Percentiles rank a stretch among this genome's conserved stretches.
Conservation (phyloP, 2,113 vertebrate species). For the Pomatorhinus ruficollis region DNA sequence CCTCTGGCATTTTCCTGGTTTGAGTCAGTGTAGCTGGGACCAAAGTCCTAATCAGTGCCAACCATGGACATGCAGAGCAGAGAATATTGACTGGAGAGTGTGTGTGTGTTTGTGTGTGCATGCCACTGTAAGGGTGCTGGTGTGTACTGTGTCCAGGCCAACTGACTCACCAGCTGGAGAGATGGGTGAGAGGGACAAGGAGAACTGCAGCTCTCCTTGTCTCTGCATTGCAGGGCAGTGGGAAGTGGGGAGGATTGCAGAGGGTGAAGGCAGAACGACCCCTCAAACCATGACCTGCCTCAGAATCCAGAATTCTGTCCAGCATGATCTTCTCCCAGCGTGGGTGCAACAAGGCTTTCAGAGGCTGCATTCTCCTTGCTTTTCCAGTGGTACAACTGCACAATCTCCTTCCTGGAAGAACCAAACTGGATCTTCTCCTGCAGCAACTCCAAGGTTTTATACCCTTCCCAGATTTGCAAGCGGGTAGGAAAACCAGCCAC, state of each 20-base stretch:
- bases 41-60: background rate
- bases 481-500: background rate
- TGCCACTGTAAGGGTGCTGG: background rate
- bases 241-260: background rate
- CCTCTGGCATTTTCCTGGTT: background rate
- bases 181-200: background rate
- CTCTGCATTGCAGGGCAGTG: background rate
- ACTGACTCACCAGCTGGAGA: background rate
- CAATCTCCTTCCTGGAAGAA: background rate
- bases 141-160: background rate
- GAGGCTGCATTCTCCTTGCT: background rate
- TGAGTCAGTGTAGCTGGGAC: background rate
- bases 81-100: background rate
- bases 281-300: background rate
- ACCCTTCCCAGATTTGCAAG: background rate
- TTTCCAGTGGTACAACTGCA: background rate
- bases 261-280: rapidly evolving
- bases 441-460: background rate
- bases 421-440: background rate
- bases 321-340: rapidly evolving
- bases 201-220: background rate
- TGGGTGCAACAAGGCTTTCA: background rate
- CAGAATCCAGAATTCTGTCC: background rate
- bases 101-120: background rate
- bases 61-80: background rate